These are phyloP conservation scores for Chrysocyon brachyurus DNA, from an alignment of 2,797 vertebrate genomes.

Conservation along the genomic window DNA sequence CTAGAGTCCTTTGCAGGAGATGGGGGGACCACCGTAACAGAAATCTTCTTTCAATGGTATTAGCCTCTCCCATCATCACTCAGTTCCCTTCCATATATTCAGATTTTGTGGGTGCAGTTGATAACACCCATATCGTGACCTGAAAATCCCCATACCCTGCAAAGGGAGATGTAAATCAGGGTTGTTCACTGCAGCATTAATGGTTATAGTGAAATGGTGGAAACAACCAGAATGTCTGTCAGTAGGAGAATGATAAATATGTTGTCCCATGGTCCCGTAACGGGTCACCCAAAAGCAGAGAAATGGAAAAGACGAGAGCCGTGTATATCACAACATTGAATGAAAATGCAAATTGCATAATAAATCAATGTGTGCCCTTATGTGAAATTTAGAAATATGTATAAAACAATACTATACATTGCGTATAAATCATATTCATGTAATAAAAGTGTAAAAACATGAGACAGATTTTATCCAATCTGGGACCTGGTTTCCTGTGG, in stretches of 20 bases:
- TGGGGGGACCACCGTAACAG: neutral
- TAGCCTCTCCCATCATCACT: neutral
- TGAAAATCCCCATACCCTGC: neutral
- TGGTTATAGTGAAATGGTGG: neutral
- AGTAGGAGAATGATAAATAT: neutral
- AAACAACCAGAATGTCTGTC: neutral
- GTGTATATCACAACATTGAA: neutral
- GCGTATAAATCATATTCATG: neutral
- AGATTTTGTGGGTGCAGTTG: neutral
- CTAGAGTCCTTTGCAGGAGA: neutral
- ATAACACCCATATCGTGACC: neutral
- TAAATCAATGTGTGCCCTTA: neutral
- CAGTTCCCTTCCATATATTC: neutral
- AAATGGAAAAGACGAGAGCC: neutral
- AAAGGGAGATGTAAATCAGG: neutral
- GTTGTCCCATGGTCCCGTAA: neutral
- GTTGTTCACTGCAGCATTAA: neutral
- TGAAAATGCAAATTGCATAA: neutral
- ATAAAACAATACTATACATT: neutral
- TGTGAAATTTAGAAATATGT: neutral
- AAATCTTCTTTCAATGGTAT: neutral
- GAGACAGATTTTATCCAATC: neutral
- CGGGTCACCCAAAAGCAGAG: neutral
- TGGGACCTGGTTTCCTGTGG: neutral
- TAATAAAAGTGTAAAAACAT: neutral